A percentile compares a stretch with the other conserved stretches of the same genome.
Evolutionary conservation across 2,888 invertebrate genomes (phyloP).

Genomic region (Hypsopygia costalis): DNA sequence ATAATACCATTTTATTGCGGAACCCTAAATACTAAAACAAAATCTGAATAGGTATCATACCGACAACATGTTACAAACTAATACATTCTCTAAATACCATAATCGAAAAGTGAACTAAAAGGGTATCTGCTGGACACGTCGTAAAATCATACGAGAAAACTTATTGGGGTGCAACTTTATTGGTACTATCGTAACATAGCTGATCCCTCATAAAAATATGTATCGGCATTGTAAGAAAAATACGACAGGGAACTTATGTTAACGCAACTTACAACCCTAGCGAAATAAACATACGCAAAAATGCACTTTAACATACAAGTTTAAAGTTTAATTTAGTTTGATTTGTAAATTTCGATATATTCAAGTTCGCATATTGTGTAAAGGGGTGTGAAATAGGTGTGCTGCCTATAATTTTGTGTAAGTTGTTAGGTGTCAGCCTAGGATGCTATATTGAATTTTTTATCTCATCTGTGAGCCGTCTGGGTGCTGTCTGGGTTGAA

Average conservation of each 20-base stretch:
- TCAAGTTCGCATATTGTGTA: conserved; percentile 39
- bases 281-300: conserved; percentile 36
- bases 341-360: conserved; percentile 46
- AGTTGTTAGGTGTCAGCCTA: conserved; percentile 17
- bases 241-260: conserved; percentile 43
- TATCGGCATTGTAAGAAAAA: conserved; percentile 66
- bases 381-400: conserved; percentile 44
- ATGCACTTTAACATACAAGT: conserved; percentile 46
- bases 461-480: neutral
- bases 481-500: no score
- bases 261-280: conserved; percentile 27
- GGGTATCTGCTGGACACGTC: conserved; percentile 50
- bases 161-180: conserved; percentile 69
- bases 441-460: conserved; percentile 10
- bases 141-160: conserved; percentile 65
- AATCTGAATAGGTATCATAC: no score
- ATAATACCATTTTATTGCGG: no score
- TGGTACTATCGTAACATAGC: conserved; percentile 66
- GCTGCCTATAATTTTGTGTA: conserved; percentile 43
- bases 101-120: conserved; percentile 20
- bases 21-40: no score
- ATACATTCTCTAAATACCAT: conserved; percentile 12
- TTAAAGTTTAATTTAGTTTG: conserved; percentile 44
- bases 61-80: conserved; percentile 10
- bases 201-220: conserved; percentile 75